These are phyloP conservation scores for Tiliacea citrago DNA, from an alignment of 2,888 invertebrate genomes.

Conservation along the genomic window DNA sequence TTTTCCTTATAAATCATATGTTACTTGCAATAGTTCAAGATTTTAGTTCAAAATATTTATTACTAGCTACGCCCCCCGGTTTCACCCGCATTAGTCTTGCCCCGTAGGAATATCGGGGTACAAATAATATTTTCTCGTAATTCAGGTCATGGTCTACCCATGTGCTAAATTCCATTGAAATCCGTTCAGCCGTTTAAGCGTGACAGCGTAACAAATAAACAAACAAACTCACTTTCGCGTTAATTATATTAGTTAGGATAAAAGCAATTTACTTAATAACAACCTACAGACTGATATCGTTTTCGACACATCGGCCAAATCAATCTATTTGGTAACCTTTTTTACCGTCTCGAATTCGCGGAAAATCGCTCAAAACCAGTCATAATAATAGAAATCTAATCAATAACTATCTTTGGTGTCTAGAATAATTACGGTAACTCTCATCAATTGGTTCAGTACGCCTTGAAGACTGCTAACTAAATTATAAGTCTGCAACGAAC, in stretches of 20 bases:
- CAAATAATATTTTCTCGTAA: no score
- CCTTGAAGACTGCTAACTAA: conserved; percentile 50
- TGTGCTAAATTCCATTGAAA: no score
- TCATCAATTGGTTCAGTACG: conserved; percentile 60
- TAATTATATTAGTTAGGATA: no score
- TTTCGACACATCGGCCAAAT: not conserved
- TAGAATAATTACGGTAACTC: conserved; percentile 25
- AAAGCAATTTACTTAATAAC: not conserved
- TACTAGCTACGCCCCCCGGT: no score
- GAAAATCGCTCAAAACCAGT: not conserved
- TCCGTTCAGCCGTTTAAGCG: no score
- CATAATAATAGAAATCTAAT: not conserved
- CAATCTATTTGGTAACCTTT: not conserved
- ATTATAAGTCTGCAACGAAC: conserved; percentile 62
- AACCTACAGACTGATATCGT: no score
- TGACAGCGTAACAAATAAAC: no score
- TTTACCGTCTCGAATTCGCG: not conserved
- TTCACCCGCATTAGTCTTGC: no score
- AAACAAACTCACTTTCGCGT: no score
- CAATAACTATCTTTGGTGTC: conserved; percentile 4
- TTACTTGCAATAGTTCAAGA: not conserved
- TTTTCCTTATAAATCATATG: not conserved
- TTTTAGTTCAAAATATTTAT: not conserved
- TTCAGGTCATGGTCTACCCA: no score
- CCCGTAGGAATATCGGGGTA: no score